Evolutionary conservation across 2,888 invertebrate genomes (phyloP).

Genomic region (Cetonia aurata): DNA sequence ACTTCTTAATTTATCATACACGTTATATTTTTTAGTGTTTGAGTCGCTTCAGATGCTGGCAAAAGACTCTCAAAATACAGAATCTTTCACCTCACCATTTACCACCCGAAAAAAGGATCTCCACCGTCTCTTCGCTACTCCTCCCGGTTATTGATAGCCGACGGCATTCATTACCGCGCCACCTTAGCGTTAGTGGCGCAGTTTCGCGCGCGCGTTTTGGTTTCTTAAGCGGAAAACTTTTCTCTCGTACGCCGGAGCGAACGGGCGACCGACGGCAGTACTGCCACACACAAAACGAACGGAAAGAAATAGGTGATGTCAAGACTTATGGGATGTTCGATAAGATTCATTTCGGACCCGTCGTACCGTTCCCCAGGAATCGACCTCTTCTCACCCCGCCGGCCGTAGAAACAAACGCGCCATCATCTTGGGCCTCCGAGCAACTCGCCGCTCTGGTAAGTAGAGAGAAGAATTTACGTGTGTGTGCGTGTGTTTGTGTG

Average conservation of each 20-base stretch:
- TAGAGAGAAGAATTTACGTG: conserved; percentile 59
- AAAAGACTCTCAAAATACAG: too few relatives aligned
- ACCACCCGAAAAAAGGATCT: background rate
- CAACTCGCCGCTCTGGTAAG: conserved; percentile 58
- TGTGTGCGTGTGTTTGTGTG: conserved; percentile 52
- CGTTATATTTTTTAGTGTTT: too few relatives aligned
- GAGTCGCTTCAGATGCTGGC: too few relatives aligned
- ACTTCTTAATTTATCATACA: too few relatives aligned
- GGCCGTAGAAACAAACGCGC: conserved; percentile 43
- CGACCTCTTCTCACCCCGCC: background rate
- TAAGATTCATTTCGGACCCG: conserved; percentile 68
- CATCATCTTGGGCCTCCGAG: conserved; percentile 49
- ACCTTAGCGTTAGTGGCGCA: conserved; percentile 56
- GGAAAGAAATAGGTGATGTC: conserved; percentile 69
- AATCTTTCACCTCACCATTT: too few relatives aligned
- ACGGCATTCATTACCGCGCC: conserved; percentile 60
- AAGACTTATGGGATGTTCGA: conserved; percentile 69
- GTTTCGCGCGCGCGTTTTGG: conserved; percentile 57
- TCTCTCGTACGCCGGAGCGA: conserved; percentile 65
- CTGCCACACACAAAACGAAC: conserved; percentile 61
- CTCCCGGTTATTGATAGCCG: conserved; percentile 60
- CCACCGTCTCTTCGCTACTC: conserved; percentile 8
- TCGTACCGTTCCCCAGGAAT: background rate
- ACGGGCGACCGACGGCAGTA: conserved; percentile 52
- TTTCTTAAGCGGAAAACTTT: conserved; percentile 68